Conservation (phyloP, 2,797 vertebrate species). For the Protonibea diacanthus region DNA sequence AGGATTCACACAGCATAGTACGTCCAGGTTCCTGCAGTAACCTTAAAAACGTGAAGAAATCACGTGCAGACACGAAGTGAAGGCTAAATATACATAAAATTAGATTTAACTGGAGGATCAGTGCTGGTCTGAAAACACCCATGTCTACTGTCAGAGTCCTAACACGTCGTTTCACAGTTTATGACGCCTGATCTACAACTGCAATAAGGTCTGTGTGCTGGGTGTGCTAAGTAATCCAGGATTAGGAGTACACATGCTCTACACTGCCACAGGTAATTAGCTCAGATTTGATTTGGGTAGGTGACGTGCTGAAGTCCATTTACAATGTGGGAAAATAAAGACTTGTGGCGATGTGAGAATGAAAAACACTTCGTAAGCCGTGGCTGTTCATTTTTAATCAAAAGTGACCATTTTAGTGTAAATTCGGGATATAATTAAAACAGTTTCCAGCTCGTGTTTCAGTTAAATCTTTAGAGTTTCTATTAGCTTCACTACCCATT, state of each 20-base stretch:
- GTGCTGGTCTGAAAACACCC: slow-evolving; percentile 9
- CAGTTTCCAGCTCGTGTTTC: fast-evolving
- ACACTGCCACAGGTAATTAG: slow-evolving; percentile 5
- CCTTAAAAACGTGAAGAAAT: slow-evolving; percentile 58
- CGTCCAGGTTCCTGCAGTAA: slow-evolving; percentile 14
- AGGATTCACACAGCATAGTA: not conserved
- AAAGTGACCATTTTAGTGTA: fast-evolving
- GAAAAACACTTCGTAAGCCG: fast-evolving
- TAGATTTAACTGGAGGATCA: slow-evolving; percentile 29
- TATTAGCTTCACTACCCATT: too few relatives aligned
- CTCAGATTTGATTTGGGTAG: not conserved
- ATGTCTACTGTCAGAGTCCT: not conserved
- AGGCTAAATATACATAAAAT: slow-evolving; percentile 34
- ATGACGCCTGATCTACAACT: not conserved
- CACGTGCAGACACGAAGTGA: slow-evolving; percentile 21
- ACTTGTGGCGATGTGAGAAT: fast-evolving
- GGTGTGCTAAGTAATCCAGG: slow-evolving; percentile 64
- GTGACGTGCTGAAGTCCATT: not conserved
- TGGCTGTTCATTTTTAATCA: not conserved
- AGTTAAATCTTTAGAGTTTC: not conserved
- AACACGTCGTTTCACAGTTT: not conserved
- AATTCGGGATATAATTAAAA: not conserved
- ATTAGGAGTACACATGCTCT: slow-evolving; percentile 55
- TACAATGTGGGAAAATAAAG: not conserved
- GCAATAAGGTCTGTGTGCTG: not conserved